Evolutionary conservation across 2,113 vertebrate genomes (phyloP).

Genomic region (Thalassoma bifasciatum): DNA sequence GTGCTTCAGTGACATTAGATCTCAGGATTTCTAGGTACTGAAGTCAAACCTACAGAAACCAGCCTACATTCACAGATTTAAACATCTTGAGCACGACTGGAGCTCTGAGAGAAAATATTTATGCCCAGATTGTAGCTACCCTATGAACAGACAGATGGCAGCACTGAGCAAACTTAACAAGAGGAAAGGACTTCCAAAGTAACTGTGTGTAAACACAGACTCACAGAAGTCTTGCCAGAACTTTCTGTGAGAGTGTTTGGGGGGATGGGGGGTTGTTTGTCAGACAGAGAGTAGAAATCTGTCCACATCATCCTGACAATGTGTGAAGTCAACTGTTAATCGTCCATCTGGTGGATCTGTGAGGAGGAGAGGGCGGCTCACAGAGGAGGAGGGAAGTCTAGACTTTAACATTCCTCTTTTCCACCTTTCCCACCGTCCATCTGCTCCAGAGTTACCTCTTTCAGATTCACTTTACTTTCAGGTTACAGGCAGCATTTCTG

Average conservation of each 20-base stretch:
- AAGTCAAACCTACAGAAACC: not conserved
- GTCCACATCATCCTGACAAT: conserved; percentile 56
- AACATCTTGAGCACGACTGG: no score
- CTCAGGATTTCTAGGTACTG: conserved; percentile 2
- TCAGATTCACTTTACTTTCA: conserved; percentile 11
- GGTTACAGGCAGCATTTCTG: not conserved
- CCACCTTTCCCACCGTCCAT: conserved; percentile 49
- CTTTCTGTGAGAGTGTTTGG: conserved; percentile 9
- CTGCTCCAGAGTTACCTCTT: conserved; percentile 20
- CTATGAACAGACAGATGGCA: conserved; percentile 31
- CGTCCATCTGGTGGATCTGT: conserved; percentile 58
- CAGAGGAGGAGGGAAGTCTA: conserved; percentile 63
- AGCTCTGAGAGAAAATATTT: not conserved
- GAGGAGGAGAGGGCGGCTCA: not conserved
- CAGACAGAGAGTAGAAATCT: conserved; percentile 5
- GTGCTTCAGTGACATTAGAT: conserved; percentile 10
- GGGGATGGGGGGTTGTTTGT: not conserved
- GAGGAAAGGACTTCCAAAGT: not conserved
- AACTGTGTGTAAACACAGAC: not conserved
- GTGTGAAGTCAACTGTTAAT: conserved; percentile 62
- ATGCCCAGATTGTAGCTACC: conserved; percentile 12
- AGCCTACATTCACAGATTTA: no score
- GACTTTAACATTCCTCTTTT: conserved; percentile 60
- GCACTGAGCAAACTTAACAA: conserved; percentile 7
- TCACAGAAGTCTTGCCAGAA: not conserved